These are phyloP conservation scores for Meloidogyne exigua DNA, from an alignment of 1,140 invertebrate species.

Conservation along the genomic window DNA sequence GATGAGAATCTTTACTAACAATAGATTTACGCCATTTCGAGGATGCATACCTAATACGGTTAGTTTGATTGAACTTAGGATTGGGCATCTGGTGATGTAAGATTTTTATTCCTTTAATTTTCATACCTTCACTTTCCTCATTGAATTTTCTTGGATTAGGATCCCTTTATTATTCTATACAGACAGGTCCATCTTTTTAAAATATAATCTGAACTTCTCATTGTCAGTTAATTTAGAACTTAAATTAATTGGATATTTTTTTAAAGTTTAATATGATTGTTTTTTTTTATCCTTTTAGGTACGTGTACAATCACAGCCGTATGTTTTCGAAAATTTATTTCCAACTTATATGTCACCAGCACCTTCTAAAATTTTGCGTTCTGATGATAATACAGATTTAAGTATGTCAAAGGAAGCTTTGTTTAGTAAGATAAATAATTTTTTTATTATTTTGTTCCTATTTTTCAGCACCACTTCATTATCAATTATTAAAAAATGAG, in stretches of 20 bases:
- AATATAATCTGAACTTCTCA: too few relatives aligned
- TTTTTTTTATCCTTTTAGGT: background rate
- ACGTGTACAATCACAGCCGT: background rate
- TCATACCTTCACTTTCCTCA: too few relatives aligned
- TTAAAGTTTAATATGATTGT: too few relatives aligned
- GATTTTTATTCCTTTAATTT: too few relatives aligned
- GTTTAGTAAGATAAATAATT: background rate
- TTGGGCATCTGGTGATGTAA: too few relatives aligned
- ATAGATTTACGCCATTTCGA: background rate
- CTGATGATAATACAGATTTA: background rate
- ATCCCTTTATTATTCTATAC: too few relatives aligned
- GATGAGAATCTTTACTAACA: background rate
- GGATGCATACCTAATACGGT: background rate
- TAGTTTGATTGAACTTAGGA: background rate
- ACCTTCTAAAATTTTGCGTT: background rate
- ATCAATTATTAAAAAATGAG: background rate
- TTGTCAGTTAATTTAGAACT: too few relatives aligned
- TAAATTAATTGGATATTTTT: too few relatives aligned
- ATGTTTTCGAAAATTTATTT: slow-evolving; percentile 3
- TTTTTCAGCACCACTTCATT: background rate
- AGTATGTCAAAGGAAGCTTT: background rate
- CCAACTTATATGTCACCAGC: background rate
- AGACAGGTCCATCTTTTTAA: too few relatives aligned
- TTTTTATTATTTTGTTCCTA: background rate
- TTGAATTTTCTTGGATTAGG: too few relatives aligned